Conservation (phyloP, 2,797 vertebrate genomes). For the Mallotus villosus region DNA sequence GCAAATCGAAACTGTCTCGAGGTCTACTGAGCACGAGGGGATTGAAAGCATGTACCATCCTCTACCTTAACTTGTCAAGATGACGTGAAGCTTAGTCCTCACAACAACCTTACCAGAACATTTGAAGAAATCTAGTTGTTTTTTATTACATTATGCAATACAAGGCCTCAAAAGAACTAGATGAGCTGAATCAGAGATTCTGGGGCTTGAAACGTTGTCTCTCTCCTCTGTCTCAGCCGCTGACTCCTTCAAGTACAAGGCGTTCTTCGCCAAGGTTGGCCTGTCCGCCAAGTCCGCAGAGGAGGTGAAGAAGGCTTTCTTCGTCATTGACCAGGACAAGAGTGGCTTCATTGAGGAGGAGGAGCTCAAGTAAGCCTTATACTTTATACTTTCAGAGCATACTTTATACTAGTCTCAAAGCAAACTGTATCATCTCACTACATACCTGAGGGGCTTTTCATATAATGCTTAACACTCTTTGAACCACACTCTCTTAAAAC, state of each 20-base stretch:
- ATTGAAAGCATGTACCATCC: no score
- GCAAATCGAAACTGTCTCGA: neutral
- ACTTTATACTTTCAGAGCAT: neutral
- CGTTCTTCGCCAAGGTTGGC: conserved; percentile 69
- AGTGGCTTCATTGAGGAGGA: conserved; percentile 72
- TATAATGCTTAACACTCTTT: neutral
- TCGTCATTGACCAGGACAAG: conserved; percentile 66
- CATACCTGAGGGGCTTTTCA: neutral
- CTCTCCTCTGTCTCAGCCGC: conserved; percentile 46
- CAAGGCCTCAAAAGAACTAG: neutral
- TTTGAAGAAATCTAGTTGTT: no score
- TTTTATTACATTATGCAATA: neutral
- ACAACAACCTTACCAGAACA: no score
- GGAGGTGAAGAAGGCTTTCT: conserved; percentile 63
- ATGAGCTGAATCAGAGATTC: neutral
- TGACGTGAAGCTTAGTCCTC: no score
- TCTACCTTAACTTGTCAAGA: no score
- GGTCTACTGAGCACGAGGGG: no score
- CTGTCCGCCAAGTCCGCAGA: conserved; percentile 65
- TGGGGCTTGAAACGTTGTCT: neutral
- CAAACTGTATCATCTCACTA: neutral
- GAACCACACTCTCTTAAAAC: no score
- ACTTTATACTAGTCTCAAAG: neutral
- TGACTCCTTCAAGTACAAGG: conserved; percentile 70
- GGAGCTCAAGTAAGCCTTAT: conserved; percentile 64